These are phyloP conservation scores for Synergus umbraculus DNA, from an alignment of 2,888 invertebrate species.

Conservation along the genomic window DNA sequence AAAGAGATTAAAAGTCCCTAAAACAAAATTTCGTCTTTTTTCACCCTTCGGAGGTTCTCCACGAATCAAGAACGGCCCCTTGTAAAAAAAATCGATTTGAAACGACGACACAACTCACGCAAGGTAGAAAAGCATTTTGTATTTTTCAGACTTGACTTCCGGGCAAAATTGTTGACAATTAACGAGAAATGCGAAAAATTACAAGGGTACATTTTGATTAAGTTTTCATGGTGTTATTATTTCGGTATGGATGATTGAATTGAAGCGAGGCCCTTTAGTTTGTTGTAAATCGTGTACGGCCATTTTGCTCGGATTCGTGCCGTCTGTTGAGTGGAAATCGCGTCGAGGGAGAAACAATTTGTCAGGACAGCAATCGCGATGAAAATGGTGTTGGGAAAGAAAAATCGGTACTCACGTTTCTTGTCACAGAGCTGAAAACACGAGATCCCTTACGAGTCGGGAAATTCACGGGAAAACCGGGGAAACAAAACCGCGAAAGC, in stretches of 20 bases:
- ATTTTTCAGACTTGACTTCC: slow-evolving; percentile 10
- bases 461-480: slow-evolving; percentile 46
- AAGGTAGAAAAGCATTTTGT: neutral
- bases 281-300: slow-evolving; percentile 38
- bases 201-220: neutral
- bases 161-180: slow-evolving; percentile 10
- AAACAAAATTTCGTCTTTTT: neutral
- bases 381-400: neutral
- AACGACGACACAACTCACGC: neutral
- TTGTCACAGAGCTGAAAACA: slow-evolving; percentile 15
- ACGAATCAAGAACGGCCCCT: slow-evolving; percentile 24
- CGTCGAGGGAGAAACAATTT: neutral
- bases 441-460: slow-evolving; percentile 35
- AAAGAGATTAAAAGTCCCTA: neutral
- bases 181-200: neutral
- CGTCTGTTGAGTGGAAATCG: slow-evolving; percentile 35
- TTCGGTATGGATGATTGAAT: neutral
- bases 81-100: slow-evolving; percentile 19
- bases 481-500: slow-evolving; percentile 40
- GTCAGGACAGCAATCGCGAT: slow-evolving; percentile 33
- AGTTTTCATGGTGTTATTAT: neutral
- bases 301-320: slow-evolving; percentile 42
- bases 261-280: slow-evolving; percentile 20
- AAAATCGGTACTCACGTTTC: slow-evolving; percentile 46
- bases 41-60: neutral